phyloP scores from a whole-genome alignment of 2,888 invertebrate genomes.

The Arge pagana region DNA sequence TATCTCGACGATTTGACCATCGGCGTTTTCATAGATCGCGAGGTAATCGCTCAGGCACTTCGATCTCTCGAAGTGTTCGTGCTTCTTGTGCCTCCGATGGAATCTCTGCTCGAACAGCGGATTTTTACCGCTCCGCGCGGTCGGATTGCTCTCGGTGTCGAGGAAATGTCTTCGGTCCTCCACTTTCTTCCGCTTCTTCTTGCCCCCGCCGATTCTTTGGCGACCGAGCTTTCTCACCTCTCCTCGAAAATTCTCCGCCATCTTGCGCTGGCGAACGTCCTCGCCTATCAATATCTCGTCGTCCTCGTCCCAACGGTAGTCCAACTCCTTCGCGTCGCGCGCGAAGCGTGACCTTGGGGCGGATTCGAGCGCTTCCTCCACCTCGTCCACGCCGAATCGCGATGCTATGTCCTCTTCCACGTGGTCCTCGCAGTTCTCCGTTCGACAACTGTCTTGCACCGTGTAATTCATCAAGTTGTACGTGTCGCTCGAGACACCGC shows the following conservation, averaged over 20 bases:
- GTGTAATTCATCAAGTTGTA: conserved; percentile 49
- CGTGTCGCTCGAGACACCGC: conserved; percentile 42
- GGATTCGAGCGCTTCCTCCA: not conserved
- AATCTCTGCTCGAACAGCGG: conserved; percentile 30
- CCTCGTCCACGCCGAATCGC: conserved; percentile 1
- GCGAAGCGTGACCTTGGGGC: conserved; percentile 1
- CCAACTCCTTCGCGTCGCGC: conserved; percentile 4
- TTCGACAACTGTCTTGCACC: conserved; percentile 43
- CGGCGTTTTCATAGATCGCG: conserved; percentile 42
- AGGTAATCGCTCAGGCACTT: conserved; percentile 47
- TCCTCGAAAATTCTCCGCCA: conserved; percentile 26
- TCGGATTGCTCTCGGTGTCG: conserved; percentile 2
- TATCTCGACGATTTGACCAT: conserved; percentile 44
- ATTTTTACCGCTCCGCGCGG: conserved; percentile 4
- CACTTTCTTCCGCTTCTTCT: conserved; percentile 18
- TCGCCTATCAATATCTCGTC: conserved; percentile 42
- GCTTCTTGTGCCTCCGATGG: conserved; percentile 31
- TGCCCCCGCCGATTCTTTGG: conserved; percentile 28
- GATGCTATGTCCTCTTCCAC: conserved; percentile 29
- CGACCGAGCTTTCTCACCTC: conserved; percentile 24
- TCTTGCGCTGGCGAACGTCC: conserved; percentile 26
- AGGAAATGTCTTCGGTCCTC: conserved; percentile 20
- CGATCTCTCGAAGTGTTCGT: conserved; percentile 29
- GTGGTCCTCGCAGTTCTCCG: conserved; percentile 46
- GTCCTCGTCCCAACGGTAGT: conserved; percentile 35